Evolutionary conservation across 2,888 invertebrate genomes (phyloP).

Genomic region (Lithophane leautieri): DNA sequence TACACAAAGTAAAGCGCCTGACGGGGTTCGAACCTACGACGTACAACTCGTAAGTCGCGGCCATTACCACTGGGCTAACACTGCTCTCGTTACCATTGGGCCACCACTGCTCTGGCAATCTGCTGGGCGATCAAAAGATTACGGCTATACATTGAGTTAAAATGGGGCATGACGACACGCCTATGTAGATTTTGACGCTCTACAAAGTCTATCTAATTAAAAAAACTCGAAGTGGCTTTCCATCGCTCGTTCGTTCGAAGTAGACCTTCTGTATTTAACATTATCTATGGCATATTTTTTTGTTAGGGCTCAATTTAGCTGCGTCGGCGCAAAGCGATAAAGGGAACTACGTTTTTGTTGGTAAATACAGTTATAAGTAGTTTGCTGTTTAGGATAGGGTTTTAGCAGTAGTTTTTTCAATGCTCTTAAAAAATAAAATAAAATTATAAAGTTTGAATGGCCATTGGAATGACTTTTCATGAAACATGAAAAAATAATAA

Average conservation of each 20-base stretch:
- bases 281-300: constrained; percentile 26
- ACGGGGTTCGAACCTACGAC: no score
- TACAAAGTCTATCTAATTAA: not conserved
- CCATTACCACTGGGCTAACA: no score
- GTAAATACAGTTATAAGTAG: constrained; percentile 46
- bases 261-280: constrained; percentile 17
- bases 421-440: not conserved
- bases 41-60: no score
- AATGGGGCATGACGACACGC: no score
- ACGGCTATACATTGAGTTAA: no score
- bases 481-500: not conserved
- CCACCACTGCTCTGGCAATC: no score
- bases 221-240: not conserved
- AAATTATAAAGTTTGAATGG: not conserved
- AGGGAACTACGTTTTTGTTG: constrained; percentile 53
- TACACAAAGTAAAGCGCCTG: no score
- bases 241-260: not conserved
- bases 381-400: constrained; percentile 24
- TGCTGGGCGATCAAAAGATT: no score
- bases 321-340: constrained; percentile 56
- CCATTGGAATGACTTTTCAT: not conserved
- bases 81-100: no score
- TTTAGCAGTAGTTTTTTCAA: not conserved
- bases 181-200: no score
- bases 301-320: constrained; percentile 39